Percentiles rank a stretch among this genome's conserved stretches.
Evolutionary conservation across 2,113 vertebrate genomes (phyloP).

Genomic region (Motacilla tschutschensis): DNA sequence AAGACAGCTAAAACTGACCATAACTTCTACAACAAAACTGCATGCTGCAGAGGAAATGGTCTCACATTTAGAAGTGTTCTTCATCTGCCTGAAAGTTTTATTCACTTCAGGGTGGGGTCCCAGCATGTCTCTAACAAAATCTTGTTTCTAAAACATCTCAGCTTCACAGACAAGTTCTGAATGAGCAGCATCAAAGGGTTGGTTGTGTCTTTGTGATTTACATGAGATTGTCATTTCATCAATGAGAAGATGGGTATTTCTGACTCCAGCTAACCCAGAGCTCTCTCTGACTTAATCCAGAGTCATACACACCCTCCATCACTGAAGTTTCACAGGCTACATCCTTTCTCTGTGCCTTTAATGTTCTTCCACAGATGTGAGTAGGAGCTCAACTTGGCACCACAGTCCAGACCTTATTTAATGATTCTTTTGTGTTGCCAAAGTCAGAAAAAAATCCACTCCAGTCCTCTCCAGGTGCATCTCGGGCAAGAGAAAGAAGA

Average conservation of each 20-base stretch:
- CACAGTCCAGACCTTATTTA: neutral
- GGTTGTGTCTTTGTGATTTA: neutral
- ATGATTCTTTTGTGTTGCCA: neutral
- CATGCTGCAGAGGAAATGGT: neutral
- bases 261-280: neutral
- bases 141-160: neutral
- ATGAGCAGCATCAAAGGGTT: neutral
- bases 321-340: neutral
- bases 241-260: neutral
- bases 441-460: neutral
- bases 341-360: neutral
- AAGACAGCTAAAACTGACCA: neutral
- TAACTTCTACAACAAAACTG: neutral
- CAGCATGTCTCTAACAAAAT: neutral
- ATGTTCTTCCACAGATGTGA: neutral
- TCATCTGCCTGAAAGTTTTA: neutral
- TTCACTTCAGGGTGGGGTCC: neutral
- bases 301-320: neutral
- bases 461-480: neutral
- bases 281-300: neutral
- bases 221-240: accelerated
- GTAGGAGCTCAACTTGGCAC: neutral
- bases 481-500: neutral
- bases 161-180: neutral
- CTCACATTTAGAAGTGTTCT: neutral